phyloP scores from a whole-genome alignment of 2,797 vertebrate species.

The Chelonia mydas region DNA sequence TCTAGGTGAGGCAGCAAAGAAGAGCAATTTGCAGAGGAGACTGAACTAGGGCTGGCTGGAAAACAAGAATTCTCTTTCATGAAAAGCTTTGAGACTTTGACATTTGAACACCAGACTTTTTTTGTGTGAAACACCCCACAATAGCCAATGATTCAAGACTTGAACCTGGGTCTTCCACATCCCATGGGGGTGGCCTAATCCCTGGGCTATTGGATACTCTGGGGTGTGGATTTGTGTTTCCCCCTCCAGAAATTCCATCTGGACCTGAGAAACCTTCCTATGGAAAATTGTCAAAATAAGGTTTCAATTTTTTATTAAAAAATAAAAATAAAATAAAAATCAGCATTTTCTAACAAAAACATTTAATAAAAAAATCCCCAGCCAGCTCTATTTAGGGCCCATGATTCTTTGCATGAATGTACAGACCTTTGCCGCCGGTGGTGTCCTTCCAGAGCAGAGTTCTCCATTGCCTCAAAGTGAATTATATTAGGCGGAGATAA shows the following conservation, averaged over 20 bases:
- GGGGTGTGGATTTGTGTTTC: too few species aligned
- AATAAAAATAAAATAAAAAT: neutral
- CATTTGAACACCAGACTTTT: neutral
- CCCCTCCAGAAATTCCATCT: neutral
- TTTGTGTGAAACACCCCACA: neutral
- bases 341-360: neutral
- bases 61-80: neutral
- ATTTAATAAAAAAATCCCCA: neutral
- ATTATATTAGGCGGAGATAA: neutral
- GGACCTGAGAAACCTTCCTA: neutral
- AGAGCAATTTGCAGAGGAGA: neutral
- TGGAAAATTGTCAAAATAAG: neutral
- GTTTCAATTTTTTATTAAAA: neutral
- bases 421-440: rapidly evolving
- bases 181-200: too few species aligned
- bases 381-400: neutral
- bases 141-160: neutral
- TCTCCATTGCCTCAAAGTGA: rapidly evolving
- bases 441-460: rapidly evolving
- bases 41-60: neutral
- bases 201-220: neutral
- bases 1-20: neutral
- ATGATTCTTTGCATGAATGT: neutral
- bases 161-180: neutral
- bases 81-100: neutral